A percentile compares a stretch with the other conserved stretches of the same genome.
Conservation (phyloP, 2,797 vertebrate species). For the Euphonia xanthogaster region DNA sequence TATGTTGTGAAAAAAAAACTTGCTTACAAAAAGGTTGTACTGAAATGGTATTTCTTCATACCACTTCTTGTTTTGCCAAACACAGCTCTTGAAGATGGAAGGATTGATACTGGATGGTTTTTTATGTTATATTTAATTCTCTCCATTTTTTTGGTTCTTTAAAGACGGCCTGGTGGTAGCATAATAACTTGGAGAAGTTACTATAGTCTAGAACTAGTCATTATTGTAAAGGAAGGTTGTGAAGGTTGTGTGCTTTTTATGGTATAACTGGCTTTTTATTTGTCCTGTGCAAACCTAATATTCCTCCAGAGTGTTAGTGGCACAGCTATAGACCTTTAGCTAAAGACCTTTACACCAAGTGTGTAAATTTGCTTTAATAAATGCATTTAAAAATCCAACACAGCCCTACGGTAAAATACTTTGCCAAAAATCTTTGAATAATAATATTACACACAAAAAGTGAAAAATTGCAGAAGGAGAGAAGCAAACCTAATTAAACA, state of each 20-base stretch:
- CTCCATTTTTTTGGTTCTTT: neutral
- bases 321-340: neutral
- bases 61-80: neutral
- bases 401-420: neutral
- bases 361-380: neutral
- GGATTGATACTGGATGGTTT: neutral
- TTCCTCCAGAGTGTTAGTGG: neutral
- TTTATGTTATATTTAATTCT: neutral
- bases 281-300: neutral
- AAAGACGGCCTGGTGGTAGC: neutral
- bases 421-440: neutral
- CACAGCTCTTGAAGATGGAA: neutral
- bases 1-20: neutral
- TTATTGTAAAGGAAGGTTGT: neutral
- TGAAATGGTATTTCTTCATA: neutral
- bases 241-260: neutral
- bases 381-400: neutral
- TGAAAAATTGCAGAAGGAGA: neutral
- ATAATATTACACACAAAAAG: neutral
- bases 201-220: neutral
- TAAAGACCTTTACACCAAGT: neutral
- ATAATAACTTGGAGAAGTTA: neutral
- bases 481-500: neutral
- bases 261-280: neutral
- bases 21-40: neutral